Conservation (phyloP, 2,797 vertebrate genomes). For the Loriculus beryllinus region DNA sequence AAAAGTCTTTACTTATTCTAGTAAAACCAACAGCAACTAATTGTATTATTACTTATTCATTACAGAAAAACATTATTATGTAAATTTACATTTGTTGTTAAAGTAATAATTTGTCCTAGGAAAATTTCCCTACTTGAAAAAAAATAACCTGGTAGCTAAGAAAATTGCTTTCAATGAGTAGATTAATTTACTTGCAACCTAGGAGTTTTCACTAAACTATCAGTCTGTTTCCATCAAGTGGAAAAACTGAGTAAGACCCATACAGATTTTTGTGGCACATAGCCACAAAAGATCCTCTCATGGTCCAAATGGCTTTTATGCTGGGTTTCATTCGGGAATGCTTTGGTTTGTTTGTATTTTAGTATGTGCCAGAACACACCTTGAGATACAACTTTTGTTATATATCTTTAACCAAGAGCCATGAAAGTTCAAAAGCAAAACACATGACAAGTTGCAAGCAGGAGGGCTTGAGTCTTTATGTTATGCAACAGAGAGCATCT, state of each 20-base stretch:
- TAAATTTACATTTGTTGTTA: not conserved
- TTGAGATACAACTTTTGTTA: not conserved
- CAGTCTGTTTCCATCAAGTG: not conserved
- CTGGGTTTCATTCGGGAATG: not conserved
- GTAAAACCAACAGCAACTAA: not conserved
- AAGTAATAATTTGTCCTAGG: not conserved
- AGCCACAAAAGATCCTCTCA: not conserved
- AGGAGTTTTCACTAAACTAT: not conserved
- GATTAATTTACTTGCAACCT: not conserved
- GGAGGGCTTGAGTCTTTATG: not conserved
- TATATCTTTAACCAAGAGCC: not conserved
- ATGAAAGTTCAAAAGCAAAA: not conserved
- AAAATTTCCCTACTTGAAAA: not conserved
- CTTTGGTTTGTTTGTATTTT: not conserved
- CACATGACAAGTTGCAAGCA: not conserved
- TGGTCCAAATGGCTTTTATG: not conserved
- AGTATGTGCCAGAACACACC: not conserved
- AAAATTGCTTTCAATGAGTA: not conserved
- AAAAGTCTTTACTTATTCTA: not conserved
- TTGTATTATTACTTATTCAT: not conserved
- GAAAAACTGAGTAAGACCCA: not conserved
- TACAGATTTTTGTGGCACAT: not conserved
- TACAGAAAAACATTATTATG: not conserved
- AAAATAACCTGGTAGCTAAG: not conserved
- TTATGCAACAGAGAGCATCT: constrained; percentile 23